Percentiles rank a stretch among this genome's conserved stretches.
Conservation (phyloP, 2,797 vertebrate species). For the Steatocranus sp. region DNA sequence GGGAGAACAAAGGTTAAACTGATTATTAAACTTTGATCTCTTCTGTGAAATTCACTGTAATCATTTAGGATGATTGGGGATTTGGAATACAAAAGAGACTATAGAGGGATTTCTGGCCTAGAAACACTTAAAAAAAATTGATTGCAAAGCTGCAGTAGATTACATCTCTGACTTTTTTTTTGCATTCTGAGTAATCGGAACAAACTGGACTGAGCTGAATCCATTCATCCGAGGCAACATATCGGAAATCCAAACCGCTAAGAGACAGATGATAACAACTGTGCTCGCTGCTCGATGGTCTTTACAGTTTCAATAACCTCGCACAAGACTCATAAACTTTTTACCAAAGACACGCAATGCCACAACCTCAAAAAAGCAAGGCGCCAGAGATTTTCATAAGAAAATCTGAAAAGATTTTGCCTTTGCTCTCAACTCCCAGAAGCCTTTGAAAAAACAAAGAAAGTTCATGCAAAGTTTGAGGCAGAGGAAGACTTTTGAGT, state of each 20-base stretch:
- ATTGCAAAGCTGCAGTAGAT: background rate
- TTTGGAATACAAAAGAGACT: background rate
- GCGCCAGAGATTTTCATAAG: constrained; percentile 10
- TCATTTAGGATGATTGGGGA: constrained; percentile 1
- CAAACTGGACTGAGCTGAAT: background rate
- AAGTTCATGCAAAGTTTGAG: constrained; percentile 63
- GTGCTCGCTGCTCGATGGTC: background rate
- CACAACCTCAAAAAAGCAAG: constrained; percentile 26
- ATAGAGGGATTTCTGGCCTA: background rate
- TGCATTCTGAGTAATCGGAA: background rate
- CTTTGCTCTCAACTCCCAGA: constrained; percentile 43
- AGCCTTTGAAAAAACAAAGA: constrained; percentile 52
- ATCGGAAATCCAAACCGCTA: constrained; percentile 13
- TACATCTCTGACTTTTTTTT: background rate
- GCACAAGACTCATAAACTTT: constrained; percentile 21
- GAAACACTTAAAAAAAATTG: background rate
- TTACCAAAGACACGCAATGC: constrained; percentile 12
- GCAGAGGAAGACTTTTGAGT: constrained; percentile 41
- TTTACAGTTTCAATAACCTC: constrained; percentile 8
- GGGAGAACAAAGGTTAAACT: constrained; percentile 10
- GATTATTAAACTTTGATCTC: constrained; percentile 31
- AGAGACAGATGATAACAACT: constrained; percentile 4
- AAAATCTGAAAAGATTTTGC: constrained; percentile 25
- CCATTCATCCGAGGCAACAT: background rate
- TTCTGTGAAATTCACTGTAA: constrained; percentile 20